A percentile compares a stretch with the other conserved stretches of the same genome.
These are phyloP conservation scores for Synergus umbraculus DNA, from an alignment of 2,888 invertebrate species.

Conservation along the genomic window DNA sequence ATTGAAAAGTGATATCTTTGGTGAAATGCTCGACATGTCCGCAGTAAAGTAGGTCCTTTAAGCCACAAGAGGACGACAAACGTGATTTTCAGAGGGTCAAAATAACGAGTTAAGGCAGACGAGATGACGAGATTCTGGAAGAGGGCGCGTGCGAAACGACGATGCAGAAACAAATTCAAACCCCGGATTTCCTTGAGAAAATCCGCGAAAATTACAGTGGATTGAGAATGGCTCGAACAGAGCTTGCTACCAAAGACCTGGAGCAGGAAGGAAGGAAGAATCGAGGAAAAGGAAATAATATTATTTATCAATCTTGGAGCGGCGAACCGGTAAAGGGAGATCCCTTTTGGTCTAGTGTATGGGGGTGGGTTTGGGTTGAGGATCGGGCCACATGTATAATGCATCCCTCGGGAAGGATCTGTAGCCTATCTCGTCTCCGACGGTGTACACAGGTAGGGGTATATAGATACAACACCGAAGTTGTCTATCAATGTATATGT, in stretches of 20 bases:
- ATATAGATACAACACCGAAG: conserved; percentile 42
- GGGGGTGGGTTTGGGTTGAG: conserved; percentile 36
- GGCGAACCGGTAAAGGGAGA: conserved; percentile 42
- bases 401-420: conserved; percentile 63
- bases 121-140: conserved; percentile 34
- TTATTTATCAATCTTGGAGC: conserved; percentile 69
- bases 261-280: conserved; percentile 40
- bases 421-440: conserved; percentile 58
- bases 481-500: neutral
- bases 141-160: conserved; percentile 40
- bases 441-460: conserved; percentile 44
- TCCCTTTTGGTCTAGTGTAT: conserved; percentile 49
- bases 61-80: conserved; percentile 26
- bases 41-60: conserved; percentile 19
- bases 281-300: conserved; percentile 60
- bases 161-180: conserved; percentile 53
- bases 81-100: neutral
- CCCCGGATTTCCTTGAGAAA: conserved; percentile 59
- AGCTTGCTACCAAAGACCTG: conserved; percentile 42
- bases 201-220: conserved; percentile 57
- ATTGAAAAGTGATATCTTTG: conserved; percentile 36
- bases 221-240: conserved; percentile 42
- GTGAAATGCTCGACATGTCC: conserved; percentile 17
- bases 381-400: conserved; percentile 66
- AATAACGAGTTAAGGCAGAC: conserved; percentile 1